phyloP scores from a whole-genome alignment of 2,797 vertebrate genomes.

The Corythornis leucogaster region DNA sequence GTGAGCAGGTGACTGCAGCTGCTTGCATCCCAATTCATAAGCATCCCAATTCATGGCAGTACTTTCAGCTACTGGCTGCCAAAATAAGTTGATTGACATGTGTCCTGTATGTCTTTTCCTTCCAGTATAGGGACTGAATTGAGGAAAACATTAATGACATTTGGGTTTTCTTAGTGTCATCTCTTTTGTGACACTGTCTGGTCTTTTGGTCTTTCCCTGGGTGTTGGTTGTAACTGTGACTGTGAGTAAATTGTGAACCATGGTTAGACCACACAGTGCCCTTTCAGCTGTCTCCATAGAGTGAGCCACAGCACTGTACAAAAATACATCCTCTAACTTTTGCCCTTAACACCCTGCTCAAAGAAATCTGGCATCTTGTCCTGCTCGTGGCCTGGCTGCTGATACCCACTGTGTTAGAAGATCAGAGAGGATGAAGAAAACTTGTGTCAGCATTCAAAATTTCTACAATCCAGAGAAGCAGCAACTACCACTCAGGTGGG shows the following conservation, averaged over 20 bases:
- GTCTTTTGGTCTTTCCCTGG: fast-evolving
- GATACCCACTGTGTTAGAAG: not conserved
- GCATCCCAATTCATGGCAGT: not conserved
- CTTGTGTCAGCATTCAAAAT: not conserved
- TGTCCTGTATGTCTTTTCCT: not conserved
- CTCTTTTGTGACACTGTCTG: not conserved
- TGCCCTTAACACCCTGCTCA: not conserved
- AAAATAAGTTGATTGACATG: not conserved
- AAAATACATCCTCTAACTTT: not conserved
- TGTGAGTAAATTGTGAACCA: not conserved
- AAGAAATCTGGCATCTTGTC: not conserved
- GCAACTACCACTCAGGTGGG: not conserved
- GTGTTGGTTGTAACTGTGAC: not conserved
- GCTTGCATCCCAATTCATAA: not conserved
- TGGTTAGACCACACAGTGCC: not conserved
- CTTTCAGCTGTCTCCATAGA: not conserved
- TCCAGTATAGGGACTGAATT: not conserved
- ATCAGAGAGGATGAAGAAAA: not conserved
- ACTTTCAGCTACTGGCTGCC: not conserved
- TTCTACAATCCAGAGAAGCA: not conserved
- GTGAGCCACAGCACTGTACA: not conserved
- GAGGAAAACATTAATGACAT: not conserved
- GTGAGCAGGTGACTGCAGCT: not conserved
- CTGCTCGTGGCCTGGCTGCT: fast-evolving
- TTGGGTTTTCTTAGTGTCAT: not conserved